These are phyloP conservation scores for Okapia johnstoni DNA, from an alignment of 2,113 vertebrate genomes.

Conservation along the genomic window DNA sequence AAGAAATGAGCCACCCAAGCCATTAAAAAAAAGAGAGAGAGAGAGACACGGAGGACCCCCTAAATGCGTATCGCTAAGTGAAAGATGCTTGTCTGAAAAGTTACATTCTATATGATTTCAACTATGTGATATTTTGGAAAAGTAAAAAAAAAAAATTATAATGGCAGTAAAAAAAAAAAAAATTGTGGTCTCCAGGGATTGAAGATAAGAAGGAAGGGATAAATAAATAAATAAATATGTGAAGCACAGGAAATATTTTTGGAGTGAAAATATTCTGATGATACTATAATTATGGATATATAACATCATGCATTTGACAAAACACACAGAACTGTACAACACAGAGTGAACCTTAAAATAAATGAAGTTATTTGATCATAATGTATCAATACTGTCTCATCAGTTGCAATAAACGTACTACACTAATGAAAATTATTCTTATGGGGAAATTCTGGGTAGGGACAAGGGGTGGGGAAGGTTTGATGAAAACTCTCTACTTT, in stretches of 20 bases:
- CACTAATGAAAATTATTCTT: background rate
- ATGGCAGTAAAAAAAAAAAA: background rate
- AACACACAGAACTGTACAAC: background rate
- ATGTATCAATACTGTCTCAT: background rate
- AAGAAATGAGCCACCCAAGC: background rate
- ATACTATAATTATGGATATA: background rate
- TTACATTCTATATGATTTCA: background rate
- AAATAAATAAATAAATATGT: background rate
- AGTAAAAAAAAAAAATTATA: background rate
- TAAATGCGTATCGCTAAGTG: background rate
- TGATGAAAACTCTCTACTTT: background rate
- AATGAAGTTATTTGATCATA: background rate
- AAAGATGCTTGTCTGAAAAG: background rate
- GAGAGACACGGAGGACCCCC: background rate
- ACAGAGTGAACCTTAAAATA: background rate
- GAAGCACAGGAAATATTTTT: background rate
- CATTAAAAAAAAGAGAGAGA: background rate
- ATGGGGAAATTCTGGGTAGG: background rate
- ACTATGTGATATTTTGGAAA: background rate
- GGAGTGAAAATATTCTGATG: background rate
- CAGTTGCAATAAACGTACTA: background rate
- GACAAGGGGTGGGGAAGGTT: background rate
- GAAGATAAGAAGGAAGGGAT: too few relatives aligned
- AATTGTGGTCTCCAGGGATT: background rate
- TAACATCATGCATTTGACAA: background rate